Base-by-base conservation (phyloP, 1,140 invertebrate genomes). In the Chrysoperla carnea region DNA sequence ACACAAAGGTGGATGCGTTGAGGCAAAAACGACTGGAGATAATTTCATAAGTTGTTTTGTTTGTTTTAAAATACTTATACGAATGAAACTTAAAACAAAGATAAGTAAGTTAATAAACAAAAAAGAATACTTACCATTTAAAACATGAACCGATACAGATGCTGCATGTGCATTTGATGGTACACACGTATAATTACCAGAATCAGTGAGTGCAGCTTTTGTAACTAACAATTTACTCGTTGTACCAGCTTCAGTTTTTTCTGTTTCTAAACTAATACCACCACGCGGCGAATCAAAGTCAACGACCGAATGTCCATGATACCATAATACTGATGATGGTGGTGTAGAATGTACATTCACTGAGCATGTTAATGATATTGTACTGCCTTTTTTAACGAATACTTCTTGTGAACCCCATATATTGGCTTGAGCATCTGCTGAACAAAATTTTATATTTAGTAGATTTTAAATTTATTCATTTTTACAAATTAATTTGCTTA, bases 191-290 rank as follows among this genome's bases (percentile, higher is more conserved):
- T 89, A 89, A 64, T 87, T 88, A 49, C 87, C 89, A 29, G 84
- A 87, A 66, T 93, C 88, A 28, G 72, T 72, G 36, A 85, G 70
- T 15, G 78, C 73, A 9, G 87, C 87, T 57, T 88, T 83, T 8
- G 84, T 89, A 47, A 93, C 76, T 56, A 89, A 73, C 46, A 93
- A 70, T 56, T 85, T 86, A 61, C 84, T 89, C 36, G 85, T 88
- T 31, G 86, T 90, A 9, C 84, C 84, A 6, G 75, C 72, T 51
- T 85, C 84, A 5, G 84, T 87, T 66, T 89, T 89, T 63, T 91
- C 87, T 1, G 87, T 91, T 63, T 91, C 85, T 50, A 93, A 68
- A 55, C 81, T 85, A 55, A 93, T 86, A 8, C 86, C 86, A 39
- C 79, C 80, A 48, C 84, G 71, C 12, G 84, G 76, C 23, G 84